phyloP scores from a whole-genome alignment of 2,113 vertebrate genomes.

The Scytalopus superciliaris region DNA sequence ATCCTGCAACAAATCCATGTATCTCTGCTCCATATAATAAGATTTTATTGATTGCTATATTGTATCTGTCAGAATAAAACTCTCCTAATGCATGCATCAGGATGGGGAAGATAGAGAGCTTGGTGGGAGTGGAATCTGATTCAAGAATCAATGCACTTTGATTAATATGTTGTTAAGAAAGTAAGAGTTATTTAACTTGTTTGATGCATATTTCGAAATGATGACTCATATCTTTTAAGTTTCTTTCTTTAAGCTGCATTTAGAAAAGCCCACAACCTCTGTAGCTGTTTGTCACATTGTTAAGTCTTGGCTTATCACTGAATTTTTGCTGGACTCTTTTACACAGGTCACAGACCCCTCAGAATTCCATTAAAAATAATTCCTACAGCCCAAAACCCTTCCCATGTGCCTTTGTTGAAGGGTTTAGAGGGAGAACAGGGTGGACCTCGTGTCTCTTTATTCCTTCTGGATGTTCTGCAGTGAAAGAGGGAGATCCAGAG shows the following conservation, averaged over 20 bases:
- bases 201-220: conserved; percentile 31
- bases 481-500: background rate
- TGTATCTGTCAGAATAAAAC: conserved; percentile 73
- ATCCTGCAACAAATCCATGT: conserved; percentile 60
- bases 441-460: background rate
- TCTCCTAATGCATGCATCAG: conserved; percentile 51
- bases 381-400: background rate
- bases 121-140: conserved; percentile 42
- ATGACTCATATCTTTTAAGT: conserved; percentile 36
- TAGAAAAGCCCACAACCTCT: background rate
- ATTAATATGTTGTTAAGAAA: conserved; percentile 68
- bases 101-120: conserved; percentile 49
- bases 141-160: conserved; percentile 60
- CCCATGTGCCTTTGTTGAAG: background rate
- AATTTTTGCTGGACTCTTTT: background rate
- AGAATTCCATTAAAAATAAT: background rate
- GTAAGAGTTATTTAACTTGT: conserved; percentile 69
- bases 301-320: background rate
- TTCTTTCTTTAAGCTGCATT: background rate
- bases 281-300: background rate
- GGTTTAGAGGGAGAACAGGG: background rate
- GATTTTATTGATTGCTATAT: conserved; percentile 67
- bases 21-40: conserved; percentile 65
- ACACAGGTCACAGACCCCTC: background rate
- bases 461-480: background rate